Conservation (phyloP, 1,140 invertebrate species). For the Fragariocoptes setiger region DNA sequence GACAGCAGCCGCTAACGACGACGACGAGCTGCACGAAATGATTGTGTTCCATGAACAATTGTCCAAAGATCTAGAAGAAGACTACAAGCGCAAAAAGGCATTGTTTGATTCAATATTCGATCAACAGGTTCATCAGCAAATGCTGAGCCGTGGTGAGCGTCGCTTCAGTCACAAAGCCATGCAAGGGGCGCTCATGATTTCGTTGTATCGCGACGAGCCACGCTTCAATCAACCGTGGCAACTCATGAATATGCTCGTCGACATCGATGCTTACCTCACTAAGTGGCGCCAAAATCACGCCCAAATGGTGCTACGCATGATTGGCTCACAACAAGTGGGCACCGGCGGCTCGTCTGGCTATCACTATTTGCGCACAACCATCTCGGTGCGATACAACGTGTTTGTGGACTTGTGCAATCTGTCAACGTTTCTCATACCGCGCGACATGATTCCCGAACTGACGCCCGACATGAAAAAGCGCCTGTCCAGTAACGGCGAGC, state of each 20-base stretch:
- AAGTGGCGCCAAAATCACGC: constrained; percentile 99
- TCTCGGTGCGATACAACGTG: constrained; percentile 92
- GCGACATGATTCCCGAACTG: constrained; percentile 31
- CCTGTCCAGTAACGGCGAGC: constrained; percentile 3
- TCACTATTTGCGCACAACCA: constrained; percentile 82
- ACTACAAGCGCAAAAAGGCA: constrained; percentile 19
- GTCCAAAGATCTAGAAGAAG: constrained; percentile 1
- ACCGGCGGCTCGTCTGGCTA: constrained; percentile 94
- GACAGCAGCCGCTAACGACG: too few species aligned
- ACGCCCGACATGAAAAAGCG: constrained; percentile 4
- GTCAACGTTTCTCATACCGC: constrained; percentile 73
- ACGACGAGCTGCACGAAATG: constrained; percentile 4
- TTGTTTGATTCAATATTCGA: constrained; percentile 69
- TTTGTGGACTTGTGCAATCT: constrained; percentile 92
- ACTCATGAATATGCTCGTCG: constrained; percentile 66
- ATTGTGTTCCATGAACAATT: too few species aligned
- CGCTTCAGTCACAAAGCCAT: constrained; percentile 60
- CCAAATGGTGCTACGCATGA: constrained; percentile 94
- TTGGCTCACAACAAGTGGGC: constrained; percentile 75
- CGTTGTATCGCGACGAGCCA: constrained; percentile 75
- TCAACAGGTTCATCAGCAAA: constrained; percentile 14
- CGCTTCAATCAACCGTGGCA: constrained; percentile 87
- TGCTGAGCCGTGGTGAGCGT: constrained; percentile 28
- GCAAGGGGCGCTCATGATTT: constrained; percentile 88
- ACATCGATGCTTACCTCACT: constrained; percentile 89